Base-by-base conservation (phyloP, 92 coral and sea anemone species). In the Anthopleura xanthogrammica region DNA sequence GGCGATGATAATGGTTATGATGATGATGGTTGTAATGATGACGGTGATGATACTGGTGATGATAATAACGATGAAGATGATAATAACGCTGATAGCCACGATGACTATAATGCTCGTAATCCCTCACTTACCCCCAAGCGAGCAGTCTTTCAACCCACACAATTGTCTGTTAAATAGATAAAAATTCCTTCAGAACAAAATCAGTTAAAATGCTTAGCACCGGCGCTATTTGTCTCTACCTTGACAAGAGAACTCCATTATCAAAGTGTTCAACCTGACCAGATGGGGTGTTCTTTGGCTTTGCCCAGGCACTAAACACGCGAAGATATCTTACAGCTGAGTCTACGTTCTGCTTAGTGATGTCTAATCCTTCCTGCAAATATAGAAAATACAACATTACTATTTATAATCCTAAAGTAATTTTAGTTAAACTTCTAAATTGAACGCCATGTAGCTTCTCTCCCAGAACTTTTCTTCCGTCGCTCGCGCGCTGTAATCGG, bases 321-420 rank as follows among this genome's bases (percentile, higher is more conserved):
- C 24, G 7, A 39, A 91, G 77, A 72, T 91, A 93, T 60, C 50
- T 16, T 16, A 77, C 79, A 0, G 94, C 94, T 1, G 91, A 82
- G 4, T 42, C 79, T 22, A 93, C 85, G 16, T 88, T 77, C 52
- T 88, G 83, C 2, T 82, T 50, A 16, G 57, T 43, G 41, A 93
- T 16, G 72, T 95, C 95, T 36, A 95, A 84, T n/a, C 86, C 95
- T 23, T 90, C 85, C 98, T 95, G 78, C 23, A 68, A 50, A 68
- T 1, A 16, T 20, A 62, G 23, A 22, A 19, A 4, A 62, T 19
- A n/a, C 70, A n/a, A 1, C 50, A 43, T 43, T 43, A 43, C 12
- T 54, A 8, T 5, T 54, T 54, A 54, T 54, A 7, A 13, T 2
- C 9, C 54, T 54, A 54, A 54, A 11, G 50, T 4, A 43, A 43